These are phyloP conservation scores for Narcine bancroftii DNA, from an alignment of 2,113 vertebrate genomes.

Conservation along the genomic window DNA sequence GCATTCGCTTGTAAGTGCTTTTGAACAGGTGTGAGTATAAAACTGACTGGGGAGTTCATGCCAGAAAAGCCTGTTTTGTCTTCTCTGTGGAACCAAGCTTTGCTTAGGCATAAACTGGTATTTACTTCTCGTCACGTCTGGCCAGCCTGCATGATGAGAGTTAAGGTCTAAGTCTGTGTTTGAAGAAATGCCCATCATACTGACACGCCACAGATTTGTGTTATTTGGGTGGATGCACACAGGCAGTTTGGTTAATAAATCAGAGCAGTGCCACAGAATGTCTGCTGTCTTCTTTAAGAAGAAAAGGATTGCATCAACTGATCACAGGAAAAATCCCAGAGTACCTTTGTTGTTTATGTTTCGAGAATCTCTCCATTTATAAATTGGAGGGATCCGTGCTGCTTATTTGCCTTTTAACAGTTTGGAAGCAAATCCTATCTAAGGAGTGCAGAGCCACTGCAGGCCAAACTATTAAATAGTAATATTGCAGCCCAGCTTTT, in stretches of 20 bases:
- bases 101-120: not conserved
- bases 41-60: not conserved
- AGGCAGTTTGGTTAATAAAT: conserved; percentile 35
- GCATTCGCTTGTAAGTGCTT: conserved; percentile 28
- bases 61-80: not conserved
- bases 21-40: not conserved
- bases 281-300: conserved; percentile 32
- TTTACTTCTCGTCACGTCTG: not conserved
- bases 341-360: not conserved
- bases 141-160: not conserved
- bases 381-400: not conserved
- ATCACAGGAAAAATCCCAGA: not conserved
- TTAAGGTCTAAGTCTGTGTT: conserved; percentile 24
- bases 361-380: not conserved
- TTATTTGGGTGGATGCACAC: conserved; percentile 37
- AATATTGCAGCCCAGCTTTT: not conserved
- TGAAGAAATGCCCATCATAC: conserved; percentile 22
- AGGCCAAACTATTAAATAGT: conserved; percentile 29
- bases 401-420: not conserved
- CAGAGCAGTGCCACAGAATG: conserved; percentile 26
- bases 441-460: not conserved
- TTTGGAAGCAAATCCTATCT: not conserved
- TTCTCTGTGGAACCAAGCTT: conserved; percentile 15
- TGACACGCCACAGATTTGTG: conserved; percentile 35
- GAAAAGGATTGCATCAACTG: conserved; percentile 11